Base-by-base conservation (phyloP, 2,888 invertebrate genomes). In the Serrognathus titanus region DNA sequence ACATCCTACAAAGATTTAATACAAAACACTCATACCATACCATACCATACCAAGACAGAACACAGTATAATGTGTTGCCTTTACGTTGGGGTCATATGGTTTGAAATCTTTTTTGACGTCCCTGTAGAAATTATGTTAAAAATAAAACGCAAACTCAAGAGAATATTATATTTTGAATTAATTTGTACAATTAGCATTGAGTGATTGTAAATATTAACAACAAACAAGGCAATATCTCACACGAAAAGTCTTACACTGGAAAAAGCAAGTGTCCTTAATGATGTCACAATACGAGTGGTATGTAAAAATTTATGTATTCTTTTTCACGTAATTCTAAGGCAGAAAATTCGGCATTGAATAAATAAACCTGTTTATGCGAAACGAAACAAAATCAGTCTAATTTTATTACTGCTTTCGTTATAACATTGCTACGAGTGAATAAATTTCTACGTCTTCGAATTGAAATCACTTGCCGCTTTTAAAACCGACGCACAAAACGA, bases 161-260 rank as follows among this genome's bases (percentile, higher is more conserved):
- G 55, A 55, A 55, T 55, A 55, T 38, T 55, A 43, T 50, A 50
- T 45, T 50, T 55, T 45, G 11, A 48, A 45, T 51, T 13, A 39
- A 49, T 53, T 55, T 55, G 55, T 55, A 55, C 55, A 55, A 55
- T 55, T 50, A 55, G 55, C 55, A 49, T 55, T 50, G 50, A 48
- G 55, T 55, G 55, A 49, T 49, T 37, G 48, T 54, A 37, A 36
- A 13, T 13, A 54, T 24, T 50, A 55, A 55, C 55, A 55, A 55
- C 37, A 43, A 55, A 55, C 49, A 55, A 49, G 36, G n/a, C 49
- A 55, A 43, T 48, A 39, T 40, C 31, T 48, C 35, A 13, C 31
- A 12, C 13, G 13, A 12, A 35, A 40, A 16, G 16, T 49, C 45
- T 36, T 39, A 48, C 39, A 55, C 38, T 37, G 50, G 13, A 53